Evolutionary conservation across 2,113 vertebrate genomes (phyloP), one percentile per base, ranked within the genome.

Genomic region (Fukomys damarensis): DNA sequence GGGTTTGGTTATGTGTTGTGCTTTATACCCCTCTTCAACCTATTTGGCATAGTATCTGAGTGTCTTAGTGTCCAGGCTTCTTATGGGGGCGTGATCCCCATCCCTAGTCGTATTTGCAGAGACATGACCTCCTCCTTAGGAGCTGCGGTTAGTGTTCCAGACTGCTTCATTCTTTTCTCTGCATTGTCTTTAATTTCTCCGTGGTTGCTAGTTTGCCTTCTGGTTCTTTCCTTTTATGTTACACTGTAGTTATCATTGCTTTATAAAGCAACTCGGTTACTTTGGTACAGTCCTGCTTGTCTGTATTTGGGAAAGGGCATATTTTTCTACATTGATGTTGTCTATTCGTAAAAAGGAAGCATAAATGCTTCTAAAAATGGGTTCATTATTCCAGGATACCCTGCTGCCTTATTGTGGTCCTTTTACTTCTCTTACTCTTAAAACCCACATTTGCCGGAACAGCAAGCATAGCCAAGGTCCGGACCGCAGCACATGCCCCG

Each of bases 401-500:
- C 59, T 83, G 19, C 38, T 87, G 17, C 24, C 20, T 58, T 20
- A 58, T 94, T 79, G 43, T 61, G 30, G 5, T 68, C 22, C 13
- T 68, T 82, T 88, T 56, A 8, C 11, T 41, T 41, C 16, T 85
- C 13, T 87, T 14, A 54, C 7, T 56, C 24, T 93, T 8, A 14
- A 26, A n/a, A n/a, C n/a, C n/a, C n/a, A n/a, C n/a, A n/a, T n/a
- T n/a, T n/a, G n/a, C n/a, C n/a, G n/a, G n/a, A n/a, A 97, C 97
- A 90, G 97, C 93, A 43, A 96, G 87, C 96, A 77, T 83, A 97
- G 86, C 98, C 84, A 94, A 84, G 95, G 97, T 97, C 97, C 91
- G 97, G 95, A 98, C 96, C 41, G 98, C 86, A 97, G 97, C 97
- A 97, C 94, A 97, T 96, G 97, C 94, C 97, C 89, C 89, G 22